Base-by-base conservation (phyloP, 92 coral and sea anemone species). In the Pocillopora meandrina region DNA sequence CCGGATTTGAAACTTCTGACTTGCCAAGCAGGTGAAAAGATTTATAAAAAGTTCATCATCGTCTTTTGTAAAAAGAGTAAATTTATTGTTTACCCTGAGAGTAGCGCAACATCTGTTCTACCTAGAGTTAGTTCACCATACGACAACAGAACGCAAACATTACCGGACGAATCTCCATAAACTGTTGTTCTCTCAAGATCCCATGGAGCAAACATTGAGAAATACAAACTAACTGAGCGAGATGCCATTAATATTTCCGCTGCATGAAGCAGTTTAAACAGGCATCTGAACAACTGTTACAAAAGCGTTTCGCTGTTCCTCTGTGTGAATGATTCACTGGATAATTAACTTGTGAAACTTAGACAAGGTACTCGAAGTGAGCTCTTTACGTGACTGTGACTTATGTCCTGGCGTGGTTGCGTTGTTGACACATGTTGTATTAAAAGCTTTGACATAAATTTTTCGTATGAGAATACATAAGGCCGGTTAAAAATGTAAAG, bases 1-100 rank as follows among this genome's bases (percentile, higher is more conserved):
- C 72, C 86, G 80, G 86, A 83, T 83, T 74, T 73, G 19, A 33
- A 74, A 49, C 79, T 83, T 62, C 79, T 72, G 79, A 71, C 77
- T 72, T 52, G 56, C 62, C 80, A 83, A 83, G 86, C 86, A 83
- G 86, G 80, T 83, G 86, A 83, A 83, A 73, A 57, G 85, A 61
- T n/a, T 26, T 11, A 35, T 67, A 56, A 31, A 61, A 71, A n/a
- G n/a, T 31, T 61, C 52, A 21, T 35, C 76, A 63, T 47, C 55
- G 63, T 83, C 70, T 56, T 73, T 72, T 83, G 72, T 71, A 83
- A 74, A 74, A 64, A 62, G 65, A 81, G 80, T 65, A 83, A 74
- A 83, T 83, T 74, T 31, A 63, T 61, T 83, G 80, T 74, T 82
- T 82, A 57, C 86, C 60, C 61, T 83, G 26, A 42, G 86, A 63